phyloP scores from a whole-genome alignment of 1,140 invertebrate species.

The Magallana ariakensis region DNA sequence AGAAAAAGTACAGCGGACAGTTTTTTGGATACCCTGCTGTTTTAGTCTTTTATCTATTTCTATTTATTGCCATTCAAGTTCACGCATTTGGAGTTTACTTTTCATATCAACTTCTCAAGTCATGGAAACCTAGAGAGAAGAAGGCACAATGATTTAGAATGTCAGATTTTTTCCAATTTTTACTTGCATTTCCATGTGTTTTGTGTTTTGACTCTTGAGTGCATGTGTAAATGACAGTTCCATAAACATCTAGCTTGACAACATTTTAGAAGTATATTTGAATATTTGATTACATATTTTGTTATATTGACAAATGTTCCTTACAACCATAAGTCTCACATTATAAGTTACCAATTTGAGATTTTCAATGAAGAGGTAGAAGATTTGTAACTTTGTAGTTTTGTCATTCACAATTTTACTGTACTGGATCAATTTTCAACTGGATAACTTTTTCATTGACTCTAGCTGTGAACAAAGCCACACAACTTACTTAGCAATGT shows the following conservation, averaged over 20 bases:
- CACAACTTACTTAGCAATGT: too few relatives aligned
- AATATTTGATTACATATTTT: too few relatives aligned
- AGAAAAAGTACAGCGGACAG: conserved; percentile 83
- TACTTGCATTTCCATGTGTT: conserved; percentile 5
- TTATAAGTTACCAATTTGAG: too few relatives aligned
- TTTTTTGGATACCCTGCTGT: conserved; percentile 90
- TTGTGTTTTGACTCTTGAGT: neutral
- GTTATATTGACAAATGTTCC: too few relatives aligned
- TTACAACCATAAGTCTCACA: too few relatives aligned
- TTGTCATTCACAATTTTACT: too few relatives aligned
- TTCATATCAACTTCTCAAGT: conserved; percentile 89
- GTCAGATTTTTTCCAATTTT: neutral
- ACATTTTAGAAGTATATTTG: too few relatives aligned
- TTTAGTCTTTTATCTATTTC: conserved; percentile 96
- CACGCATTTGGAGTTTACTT: conserved; percentile 95
- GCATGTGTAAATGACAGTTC: neutral
- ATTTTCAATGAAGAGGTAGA: too few relatives aligned
- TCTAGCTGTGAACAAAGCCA: too few relatives aligned
- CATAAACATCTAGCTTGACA: neutral
- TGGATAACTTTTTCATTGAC: too few relatives aligned
- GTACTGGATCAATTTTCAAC: too few relatives aligned
- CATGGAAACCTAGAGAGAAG: conserved; percentile 85
- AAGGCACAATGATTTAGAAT: conserved; percentile 45
- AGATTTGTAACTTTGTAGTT: too few relatives aligned
- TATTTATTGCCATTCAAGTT: conserved; percentile 92